phyloP scores from a whole-genome alignment of 2,113 vertebrate species.

The Lichenostomus cassidix region DNA sequence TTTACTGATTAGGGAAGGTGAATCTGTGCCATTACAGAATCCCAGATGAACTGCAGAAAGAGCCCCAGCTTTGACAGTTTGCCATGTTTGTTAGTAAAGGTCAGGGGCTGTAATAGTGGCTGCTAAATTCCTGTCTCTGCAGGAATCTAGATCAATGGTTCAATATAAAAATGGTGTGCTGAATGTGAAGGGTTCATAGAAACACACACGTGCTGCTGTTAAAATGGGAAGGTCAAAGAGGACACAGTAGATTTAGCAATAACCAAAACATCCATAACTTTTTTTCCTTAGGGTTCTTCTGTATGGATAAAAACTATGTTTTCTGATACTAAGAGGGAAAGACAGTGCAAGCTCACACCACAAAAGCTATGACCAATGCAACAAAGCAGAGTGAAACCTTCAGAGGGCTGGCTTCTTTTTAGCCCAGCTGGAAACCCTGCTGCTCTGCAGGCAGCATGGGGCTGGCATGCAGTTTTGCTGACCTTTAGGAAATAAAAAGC shows the following conservation, averaged over 20 bases:
- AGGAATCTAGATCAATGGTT: neutral
- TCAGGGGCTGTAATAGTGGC: neutral
- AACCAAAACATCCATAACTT: neutral
- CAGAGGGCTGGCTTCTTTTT: neutral
- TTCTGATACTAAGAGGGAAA: neutral
- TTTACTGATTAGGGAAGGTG: neutral
- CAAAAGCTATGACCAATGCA: neutral
- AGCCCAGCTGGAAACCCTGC: neutral
- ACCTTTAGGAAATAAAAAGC: neutral
- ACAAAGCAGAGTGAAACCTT: neutral
- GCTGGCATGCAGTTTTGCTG: neutral
- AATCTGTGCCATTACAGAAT: neutral
- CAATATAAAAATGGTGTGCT: neutral
- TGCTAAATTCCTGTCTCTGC: neutral
- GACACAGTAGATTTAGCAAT: neutral
- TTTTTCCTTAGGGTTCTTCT: neutral
- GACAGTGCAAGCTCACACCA: neutral
- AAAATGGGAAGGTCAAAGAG: neutral
- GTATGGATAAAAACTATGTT: neutral
- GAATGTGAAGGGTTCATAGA: neutral
- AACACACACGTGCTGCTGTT: neutral
- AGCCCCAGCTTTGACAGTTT: neutral
- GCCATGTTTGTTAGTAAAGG: neutral
- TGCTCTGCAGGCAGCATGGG: fast-evolving
- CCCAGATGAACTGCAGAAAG: neutral